phyloP scores from a whole-genome alignment of 2,797 vertebrate genomes.

The Molossus alvarezi region DNA sequence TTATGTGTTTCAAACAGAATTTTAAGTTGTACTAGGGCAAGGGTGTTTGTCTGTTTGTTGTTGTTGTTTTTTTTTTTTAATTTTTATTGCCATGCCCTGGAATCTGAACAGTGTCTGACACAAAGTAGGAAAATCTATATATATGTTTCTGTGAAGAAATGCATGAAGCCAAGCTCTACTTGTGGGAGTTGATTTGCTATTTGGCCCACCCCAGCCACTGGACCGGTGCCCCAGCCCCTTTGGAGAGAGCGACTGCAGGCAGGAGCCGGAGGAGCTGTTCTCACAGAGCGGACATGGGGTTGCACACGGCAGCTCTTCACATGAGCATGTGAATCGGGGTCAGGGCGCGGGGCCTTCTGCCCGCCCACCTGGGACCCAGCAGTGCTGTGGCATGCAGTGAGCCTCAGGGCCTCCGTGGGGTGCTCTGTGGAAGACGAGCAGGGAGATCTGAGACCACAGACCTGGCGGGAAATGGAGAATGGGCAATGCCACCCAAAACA shows the following conservation, averaged over 20 bases:
- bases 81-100: neutral
- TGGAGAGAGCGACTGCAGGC: neutral
- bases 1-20: constrained; percentile 8
- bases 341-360: neutral
- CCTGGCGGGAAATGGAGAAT: neutral
- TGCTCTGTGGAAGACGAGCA: neutral
- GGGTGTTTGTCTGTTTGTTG: neutral
- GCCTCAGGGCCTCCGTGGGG: neutral
- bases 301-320: neutral
- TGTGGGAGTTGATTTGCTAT: neutral
- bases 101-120: neutral
- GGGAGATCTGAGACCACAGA: neutral
- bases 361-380: neutral
- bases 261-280: neutral
- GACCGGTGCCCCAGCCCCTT: no score
- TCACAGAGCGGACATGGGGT: neutral
- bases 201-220: neutral
- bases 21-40: neutral
- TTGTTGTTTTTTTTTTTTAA: no score
- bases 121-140: neutral
- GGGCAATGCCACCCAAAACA: neutral
- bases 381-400: rapidly evolving
- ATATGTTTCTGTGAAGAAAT: neutral
- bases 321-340: neutral
- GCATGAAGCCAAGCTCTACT: neutral